Percentiles rank a stretch among this genome's conserved stretches.
Conservation (phyloP, 2,797 vertebrate species). For the Sebastes oblongus region DNA sequence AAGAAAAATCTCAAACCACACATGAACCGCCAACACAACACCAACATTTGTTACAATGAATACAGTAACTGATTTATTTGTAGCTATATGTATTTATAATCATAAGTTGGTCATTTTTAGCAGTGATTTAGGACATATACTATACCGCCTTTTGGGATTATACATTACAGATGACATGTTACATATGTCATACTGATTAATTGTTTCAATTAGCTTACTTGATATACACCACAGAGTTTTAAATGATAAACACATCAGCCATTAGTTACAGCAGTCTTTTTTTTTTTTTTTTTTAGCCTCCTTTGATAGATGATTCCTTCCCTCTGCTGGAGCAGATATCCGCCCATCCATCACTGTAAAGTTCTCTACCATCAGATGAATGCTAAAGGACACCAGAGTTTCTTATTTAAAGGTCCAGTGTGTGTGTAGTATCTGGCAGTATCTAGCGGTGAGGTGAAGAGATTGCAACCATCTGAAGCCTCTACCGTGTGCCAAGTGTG, state of each 20-base stretch:
- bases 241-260: conserved; percentile 8
- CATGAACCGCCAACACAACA: background rate
- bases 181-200: conserved; percentile 7
- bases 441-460: too few species aligned
- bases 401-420: background rate
- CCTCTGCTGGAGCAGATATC: conserved; percentile 1
- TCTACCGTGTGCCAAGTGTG: too few species aligned
- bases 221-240: background rate
- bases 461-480: too few species aligned
- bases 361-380: background rate
- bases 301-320: background rate
- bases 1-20: background rate
- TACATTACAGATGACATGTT: conserved; percentile 5
- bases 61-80: background rate
- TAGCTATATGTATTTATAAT: background rate
- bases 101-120: background rate
- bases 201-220: background rate
- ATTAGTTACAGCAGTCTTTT: background rate
- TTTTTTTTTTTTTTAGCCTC: background rate
- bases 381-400: background rate
- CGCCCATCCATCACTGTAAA: background rate
- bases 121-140: background rate
- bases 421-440: too few species aligned
- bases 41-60: background rate
- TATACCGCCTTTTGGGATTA: background rate